Conservation (phyloP, 1,140 invertebrate genomes). For the Papilio dardanus region DNA sequence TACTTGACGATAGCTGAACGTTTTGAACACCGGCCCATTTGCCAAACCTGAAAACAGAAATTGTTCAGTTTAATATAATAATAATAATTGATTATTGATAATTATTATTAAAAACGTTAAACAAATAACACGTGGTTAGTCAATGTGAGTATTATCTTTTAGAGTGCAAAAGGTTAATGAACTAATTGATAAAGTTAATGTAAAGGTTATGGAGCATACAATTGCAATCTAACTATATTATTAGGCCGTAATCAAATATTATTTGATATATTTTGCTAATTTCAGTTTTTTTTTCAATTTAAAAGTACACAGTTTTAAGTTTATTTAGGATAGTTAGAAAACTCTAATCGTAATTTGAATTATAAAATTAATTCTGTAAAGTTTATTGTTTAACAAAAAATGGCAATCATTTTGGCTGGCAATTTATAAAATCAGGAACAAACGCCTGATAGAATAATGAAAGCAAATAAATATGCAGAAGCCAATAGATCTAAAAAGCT, state of each 20-base stretch:
- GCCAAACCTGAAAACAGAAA: constrained; percentile 82
- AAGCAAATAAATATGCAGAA: background rate
- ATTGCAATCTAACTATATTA: background rate
- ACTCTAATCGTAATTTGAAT: background rate
- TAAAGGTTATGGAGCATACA: constrained; percentile 8
- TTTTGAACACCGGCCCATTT: constrained; percentile 86
- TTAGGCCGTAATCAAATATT: background rate
- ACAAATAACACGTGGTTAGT: background rate
- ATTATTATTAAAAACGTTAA: background rate
- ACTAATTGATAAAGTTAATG: constrained; percentile 26
- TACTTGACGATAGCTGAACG: constrained; percentile 85
- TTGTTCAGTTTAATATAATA: background rate
- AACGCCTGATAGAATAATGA: background rate
- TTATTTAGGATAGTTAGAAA: background rate
- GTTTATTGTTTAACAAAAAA: background rate
- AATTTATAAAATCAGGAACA: background rate
- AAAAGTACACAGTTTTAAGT: background rate
- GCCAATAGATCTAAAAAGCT: too few relatives aligned
- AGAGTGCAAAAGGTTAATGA: constrained; percentile 28
- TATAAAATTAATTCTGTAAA: background rate
- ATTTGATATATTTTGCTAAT: background rate
- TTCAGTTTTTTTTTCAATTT: background rate
- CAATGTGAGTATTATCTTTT: constrained; percentile 25
- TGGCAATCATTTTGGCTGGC: background rate
- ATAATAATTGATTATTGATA: too few relatives aligned